These are phyloP conservation scores for Melangyna quadrimaculata DNA, from an alignment of 2,888 invertebrate species.

Conservation along the genomic window DNA sequence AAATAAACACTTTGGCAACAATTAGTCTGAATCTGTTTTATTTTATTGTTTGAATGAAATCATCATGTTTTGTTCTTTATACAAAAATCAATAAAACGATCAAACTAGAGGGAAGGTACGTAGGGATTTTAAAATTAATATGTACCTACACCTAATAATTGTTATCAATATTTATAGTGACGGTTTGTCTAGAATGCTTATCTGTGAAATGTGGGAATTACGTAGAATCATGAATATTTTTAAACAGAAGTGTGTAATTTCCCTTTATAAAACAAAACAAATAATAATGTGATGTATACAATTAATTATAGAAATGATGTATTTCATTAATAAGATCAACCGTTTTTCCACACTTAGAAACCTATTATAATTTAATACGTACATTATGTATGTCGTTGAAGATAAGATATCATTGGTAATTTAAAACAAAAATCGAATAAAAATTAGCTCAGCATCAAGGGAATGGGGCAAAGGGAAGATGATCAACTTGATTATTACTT, in stretches of 20 bases:
- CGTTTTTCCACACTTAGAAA: not conserved
- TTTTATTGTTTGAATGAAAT: not conserved
- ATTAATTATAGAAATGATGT: constrained; percentile 29
- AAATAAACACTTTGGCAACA: not conserved
- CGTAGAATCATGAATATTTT: constrained; percentile 30
- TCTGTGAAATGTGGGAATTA: constrained; percentile 6
- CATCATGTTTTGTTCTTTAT: not conserved
- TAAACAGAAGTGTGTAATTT: constrained; percentile 32
- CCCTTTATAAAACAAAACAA: not conserved
- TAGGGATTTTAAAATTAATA: not conserved
- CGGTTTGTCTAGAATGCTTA: constrained; percentile 36
- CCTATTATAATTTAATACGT: no score
- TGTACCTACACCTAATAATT: no score
- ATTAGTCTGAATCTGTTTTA: not conserved
- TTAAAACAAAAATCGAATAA: not conserved
- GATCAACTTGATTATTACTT: not conserved
- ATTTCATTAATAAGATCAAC: not conserved
- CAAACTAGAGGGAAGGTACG: not conserved
- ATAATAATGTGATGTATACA: not conserved
- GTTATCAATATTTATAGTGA: constrained; percentile 12
- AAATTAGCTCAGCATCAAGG: not conserved
- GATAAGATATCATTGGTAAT: no score
- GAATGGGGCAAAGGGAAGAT: not conserved
- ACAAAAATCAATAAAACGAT: not conserved
- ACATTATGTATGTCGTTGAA: not conserved